Evolutionary conservation across 1,140 invertebrate species (phyloP), one percentile per base, ranked within the genome.

Genomic region (Venturia canescens): DNA sequence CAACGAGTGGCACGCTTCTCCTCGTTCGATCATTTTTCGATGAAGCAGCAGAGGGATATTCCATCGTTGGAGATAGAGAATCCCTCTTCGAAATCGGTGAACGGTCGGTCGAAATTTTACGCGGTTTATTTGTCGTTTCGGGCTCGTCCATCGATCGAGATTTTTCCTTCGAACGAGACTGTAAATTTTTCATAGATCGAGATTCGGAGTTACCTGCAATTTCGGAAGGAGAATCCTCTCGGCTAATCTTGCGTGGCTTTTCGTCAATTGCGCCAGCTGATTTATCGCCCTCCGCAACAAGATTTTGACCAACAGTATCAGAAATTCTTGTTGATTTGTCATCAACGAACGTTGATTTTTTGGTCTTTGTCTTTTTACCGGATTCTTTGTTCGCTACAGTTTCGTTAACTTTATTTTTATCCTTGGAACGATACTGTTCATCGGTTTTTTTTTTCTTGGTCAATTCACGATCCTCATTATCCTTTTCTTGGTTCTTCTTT

Each of bases 1-100:
- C 82, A n/a, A 83, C 44, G 7, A 79, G 38, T 26, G 11, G 9
- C 34, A 72, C 29, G 27, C 7, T n/a, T 69, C 38, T 66, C 18
- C 26, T 79, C 38, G 29, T 48, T 4, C 21, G 7, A 44, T 13
- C 70, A n/a, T 13, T 13, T 21, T 72, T 72, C 23, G n/a, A 16
- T 3, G 26, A 13, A 27, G 27, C 9, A 26, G 27, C 38, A 16
- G 26, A n/a, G 13, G 70, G 67, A 70, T n/a, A 23, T 60, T 60
- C 57, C n/a, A n/a, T 21, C 9, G n/a, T 21, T 60, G 7, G 3
- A 11, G 6, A 21, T 60, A 11, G 57, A 23, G 57, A 60, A 60
- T 60, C 57, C 23, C 23, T n/a, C n/a, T 21, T 60, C 3, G 3
- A 23, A 21, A 60, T 60, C 48, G 48, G 18, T 60, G n/a, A 60